Evolutionary conservation across 2,888 invertebrate species (phyloP), one percentile per base, ranked within the genome.

Genomic region (Amitus sp.): DNA sequence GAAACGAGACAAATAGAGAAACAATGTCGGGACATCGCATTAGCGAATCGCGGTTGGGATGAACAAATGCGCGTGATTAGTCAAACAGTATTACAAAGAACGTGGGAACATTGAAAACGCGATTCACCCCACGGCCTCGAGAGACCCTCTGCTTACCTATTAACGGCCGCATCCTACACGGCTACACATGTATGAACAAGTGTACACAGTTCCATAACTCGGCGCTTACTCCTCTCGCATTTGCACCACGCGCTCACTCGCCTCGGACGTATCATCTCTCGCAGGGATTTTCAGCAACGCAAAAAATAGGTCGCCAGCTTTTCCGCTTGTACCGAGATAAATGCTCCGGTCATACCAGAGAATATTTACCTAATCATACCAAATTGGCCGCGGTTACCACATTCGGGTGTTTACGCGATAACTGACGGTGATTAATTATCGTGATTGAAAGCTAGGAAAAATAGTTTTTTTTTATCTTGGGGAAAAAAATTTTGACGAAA

Each of bases 141-240:
- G 74, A 75, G 76, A 79, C 77, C 79, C 74, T 76, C 74, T 78
- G 57, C 56, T 52, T 77, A 78, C 79, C 79, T 76, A 79, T 79
- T 79, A 79, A 79, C n/a, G n/a, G n/a, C n/a, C n/a, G n/a, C n/a
- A n/a, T n/a, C n/a, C n/a, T n/a, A n/a, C n/a, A n/a, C n/a, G 78
- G 70, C 73, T 72, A 74, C 71, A 76, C 72, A 72, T 74, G 65
- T 58, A 61, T 51, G 57, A 54, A 61, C 49, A 59, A 46, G 61
- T 58, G 56, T 43, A 57, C 53, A 54, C 51, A 58, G 51, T 53
- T 46, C 53, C 55, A 61, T 58, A 61, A 56, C 62, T 57, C 57
- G 47, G 42, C 57, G 56, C 48, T 48, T 53, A 47, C 52, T 56
- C 45, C 62, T 62, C 56, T 56, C 45, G 40, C 23, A 4, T 19